Conservation (phyloP, 2,888 invertebrate species). For the Asteroscopus sphinx region DNA sequence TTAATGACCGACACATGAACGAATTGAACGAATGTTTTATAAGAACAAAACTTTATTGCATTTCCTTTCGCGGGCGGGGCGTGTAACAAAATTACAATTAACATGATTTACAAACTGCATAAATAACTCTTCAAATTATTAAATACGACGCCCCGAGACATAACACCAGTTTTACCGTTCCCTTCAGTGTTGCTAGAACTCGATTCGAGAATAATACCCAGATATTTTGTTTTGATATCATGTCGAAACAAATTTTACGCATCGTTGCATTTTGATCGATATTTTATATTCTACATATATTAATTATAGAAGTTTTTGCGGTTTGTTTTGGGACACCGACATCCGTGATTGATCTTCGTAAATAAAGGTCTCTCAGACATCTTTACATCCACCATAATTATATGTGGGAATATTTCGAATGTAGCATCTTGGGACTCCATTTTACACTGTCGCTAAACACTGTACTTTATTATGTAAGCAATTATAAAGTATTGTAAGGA, state of each 20-base stretch:
- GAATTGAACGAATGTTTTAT: conserved; percentile 58
- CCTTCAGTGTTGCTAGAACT: conserved; percentile 50
- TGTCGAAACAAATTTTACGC: conserved; percentile 51
- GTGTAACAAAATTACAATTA: conserved; percentile 82
- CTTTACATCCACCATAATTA: conserved; percentile 39
- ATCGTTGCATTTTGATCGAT: conserved; percentile 51
- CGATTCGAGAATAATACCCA: conserved; percentile 47
- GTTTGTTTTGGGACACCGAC: conserved; percentile 13
- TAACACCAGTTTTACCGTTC: conserved; percentile 56
- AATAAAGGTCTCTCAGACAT: conserved; percentile 24
- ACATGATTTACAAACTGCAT: conserved; percentile 80
- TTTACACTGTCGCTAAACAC: conserved; percentile 75
- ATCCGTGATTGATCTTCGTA: conserved; percentile 17
- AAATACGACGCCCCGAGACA: conserved; percentile 68
- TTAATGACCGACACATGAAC: conserved; percentile 60
- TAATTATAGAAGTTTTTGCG: conserved; percentile 36
- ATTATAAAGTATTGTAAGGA: no score
- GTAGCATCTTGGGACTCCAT: conserved; percentile 54
- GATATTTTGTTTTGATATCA: conserved; percentile 54
- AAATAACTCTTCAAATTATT: conserved; percentile 78
- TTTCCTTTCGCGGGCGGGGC: conserved; percentile 61
- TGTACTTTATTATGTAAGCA: no score
- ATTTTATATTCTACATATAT: conserved; percentile 36
- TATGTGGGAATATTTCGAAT: conserved; percentile 27
- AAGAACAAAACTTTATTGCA: conserved; percentile 60